Percentiles rank a stretch among this genome's conserved stretches.
phyloP scores from a whole-genome alignment of 1,140 invertebrate genomes.

The Ctenoplectra terminalis region DNA sequence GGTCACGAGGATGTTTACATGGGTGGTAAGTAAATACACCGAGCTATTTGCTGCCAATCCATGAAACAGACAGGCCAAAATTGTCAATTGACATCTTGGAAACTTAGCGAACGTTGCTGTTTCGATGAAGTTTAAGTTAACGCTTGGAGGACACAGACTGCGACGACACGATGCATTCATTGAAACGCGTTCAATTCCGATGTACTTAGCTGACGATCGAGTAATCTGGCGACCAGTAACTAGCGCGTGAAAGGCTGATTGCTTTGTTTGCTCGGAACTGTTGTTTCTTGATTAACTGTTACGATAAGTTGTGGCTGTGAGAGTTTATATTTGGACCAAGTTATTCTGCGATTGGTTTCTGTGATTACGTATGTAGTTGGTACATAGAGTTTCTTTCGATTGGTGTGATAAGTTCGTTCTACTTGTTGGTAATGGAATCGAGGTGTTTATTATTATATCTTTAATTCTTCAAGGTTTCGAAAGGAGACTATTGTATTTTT shows the following conservation, averaged over 20 bases:
- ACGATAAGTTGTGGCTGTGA: not conserved
- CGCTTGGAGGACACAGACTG: too few species aligned
- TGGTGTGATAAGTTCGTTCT: too few species aligned
- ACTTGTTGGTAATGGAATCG: too few species aligned
- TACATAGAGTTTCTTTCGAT: too few species aligned
- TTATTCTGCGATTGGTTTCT: too few species aligned
- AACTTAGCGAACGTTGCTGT: constrained; percentile 5
- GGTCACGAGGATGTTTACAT: too few species aligned
- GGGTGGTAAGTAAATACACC: too few species aligned
- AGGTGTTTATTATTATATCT: too few species aligned
- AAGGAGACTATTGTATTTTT: too few species aligned
- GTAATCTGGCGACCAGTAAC: not conserved
- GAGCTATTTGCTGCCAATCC: not conserved
- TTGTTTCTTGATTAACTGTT: not conserved
- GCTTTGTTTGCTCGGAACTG: not conserved
- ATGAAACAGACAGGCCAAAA: not conserved
- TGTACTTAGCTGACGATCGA: not conserved
- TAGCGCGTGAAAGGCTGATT: not conserved
- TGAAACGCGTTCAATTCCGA: not conserved
- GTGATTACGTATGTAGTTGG: too few species aligned
- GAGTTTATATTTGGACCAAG: too few species aligned
- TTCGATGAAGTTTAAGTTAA: constrained; percentile 1
- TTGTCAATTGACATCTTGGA: constrained; percentile 1
- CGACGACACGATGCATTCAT: not conserved
- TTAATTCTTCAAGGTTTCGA: too few species aligned